Evolutionary conservation across 1,140 invertebrate genomes (phyloP).

Genomic region (Drosophila gunungcola): DNA sequence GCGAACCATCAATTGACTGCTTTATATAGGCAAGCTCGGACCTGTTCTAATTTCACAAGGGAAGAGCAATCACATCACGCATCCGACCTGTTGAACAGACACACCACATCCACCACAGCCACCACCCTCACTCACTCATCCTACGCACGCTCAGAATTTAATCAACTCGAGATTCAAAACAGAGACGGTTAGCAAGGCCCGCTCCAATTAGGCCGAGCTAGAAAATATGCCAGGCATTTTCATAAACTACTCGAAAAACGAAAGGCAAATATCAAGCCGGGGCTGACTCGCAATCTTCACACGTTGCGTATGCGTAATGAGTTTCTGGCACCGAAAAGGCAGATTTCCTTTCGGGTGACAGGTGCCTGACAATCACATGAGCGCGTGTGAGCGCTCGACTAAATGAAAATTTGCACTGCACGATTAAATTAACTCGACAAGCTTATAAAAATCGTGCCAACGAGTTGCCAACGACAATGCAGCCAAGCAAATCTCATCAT

Average conservation of each 20-base stretch:
- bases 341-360: conserved; percentile 53
- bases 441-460: conserved; percentile 79
- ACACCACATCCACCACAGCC: background rate
- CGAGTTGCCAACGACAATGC: conserved; percentile 76
- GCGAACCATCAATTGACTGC: conserved; percentile 12
- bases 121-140: background rate
- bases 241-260: conserved; percentile 45
- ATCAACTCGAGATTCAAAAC: conserved; percentile 53
- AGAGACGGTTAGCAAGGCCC: conserved; percentile 20
- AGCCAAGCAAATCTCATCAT: conserved; percentile 79
- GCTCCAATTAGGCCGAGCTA: conserved; percentile 52
- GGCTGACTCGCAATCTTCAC: conserved; percentile 11
- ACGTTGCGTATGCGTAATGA: conserved; percentile 71
- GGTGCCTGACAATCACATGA: conserved; percentile 41
- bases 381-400: conserved; percentile 32
- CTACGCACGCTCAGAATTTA: conserved; percentile 47
- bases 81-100: conserved; percentile 67
- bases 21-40: conserved; percentile 16
- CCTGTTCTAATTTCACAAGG: conserved; percentile 33
- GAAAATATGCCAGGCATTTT: conserved; percentile 50
- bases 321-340: conserved; percentile 30
- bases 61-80: conserved; percentile 25
- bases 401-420: conserved; percentile 75
- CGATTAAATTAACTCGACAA: conserved; percentile 76
- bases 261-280: conserved; percentile 15